Base-by-base conservation (phyloP, 2,797 vertebrate species). In the Eptatretus atami region DNA sequence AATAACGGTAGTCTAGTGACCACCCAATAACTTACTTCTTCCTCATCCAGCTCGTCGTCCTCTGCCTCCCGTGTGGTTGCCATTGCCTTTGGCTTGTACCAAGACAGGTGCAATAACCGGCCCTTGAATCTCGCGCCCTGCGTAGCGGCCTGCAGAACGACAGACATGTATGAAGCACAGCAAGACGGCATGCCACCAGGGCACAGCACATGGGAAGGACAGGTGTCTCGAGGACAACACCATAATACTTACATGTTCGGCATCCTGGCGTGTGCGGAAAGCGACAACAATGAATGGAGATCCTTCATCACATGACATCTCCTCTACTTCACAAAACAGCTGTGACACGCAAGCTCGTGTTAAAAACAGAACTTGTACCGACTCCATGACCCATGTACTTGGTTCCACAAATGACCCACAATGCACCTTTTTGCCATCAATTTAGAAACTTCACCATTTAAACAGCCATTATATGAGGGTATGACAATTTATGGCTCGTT, bases 101-200 rank as follows among this genome's bases (percentile, higher is more conserved):
- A 98, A 2, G 84, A 81, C 70, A 96, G 86, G 71, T 92, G 84
- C 65, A 98, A 78, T 70, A 79, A 75, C 13, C 88, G 80, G 69
- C 90, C 90, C 78, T 94, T 96, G 73, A 98, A 98, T 69, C 81
- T 84, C 44, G 86, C 83, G 60, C 86, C 86, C 73, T 95, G 90
- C 76, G 92, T 96, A 71, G 88, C 80, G 73, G 88, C 84, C 92
- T 82, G 67, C 14, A 69, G 31, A 44, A 44, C 3, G 31, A 44
- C 31, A 44, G 4, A 44, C 4, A 44, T 8, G 31, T 8, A 44
- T 44, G 4, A 44, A 44, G 31, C 31, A 44, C 31, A 44, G 31
- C 31, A 8, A 44, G 31, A 44, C 31, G 6, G 6, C 19, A 60
- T 10, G 55, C 15, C 55, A 60, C 55, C 15, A 19, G 54, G 54